These are phyloP conservation scores for Montifringilla adamsi DNA, from an alignment of 2,113 vertebrate species.

Conservation along the genomic window DNA sequence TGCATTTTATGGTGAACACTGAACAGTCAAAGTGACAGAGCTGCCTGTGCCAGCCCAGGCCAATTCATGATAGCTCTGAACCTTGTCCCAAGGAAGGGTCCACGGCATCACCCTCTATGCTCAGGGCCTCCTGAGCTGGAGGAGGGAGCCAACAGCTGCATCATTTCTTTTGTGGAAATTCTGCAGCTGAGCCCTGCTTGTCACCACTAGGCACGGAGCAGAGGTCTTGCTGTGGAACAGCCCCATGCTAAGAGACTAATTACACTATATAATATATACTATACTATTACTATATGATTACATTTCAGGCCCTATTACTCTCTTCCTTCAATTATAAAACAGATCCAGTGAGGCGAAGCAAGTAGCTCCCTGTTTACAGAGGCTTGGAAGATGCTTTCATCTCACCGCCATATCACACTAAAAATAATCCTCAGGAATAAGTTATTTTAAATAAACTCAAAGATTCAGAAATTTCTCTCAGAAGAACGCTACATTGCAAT, in stretches of 20 bases:
- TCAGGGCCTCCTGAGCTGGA: not conserved
- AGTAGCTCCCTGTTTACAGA: not conserved
- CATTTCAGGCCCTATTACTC: not conserved
- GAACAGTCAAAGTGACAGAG: not conserved
- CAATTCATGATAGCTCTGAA: not conserved
- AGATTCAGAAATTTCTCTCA: not conserved
- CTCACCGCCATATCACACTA: not conserved
- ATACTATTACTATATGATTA: not conserved
- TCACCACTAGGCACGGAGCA: not conserved
- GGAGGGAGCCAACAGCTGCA: not conserved
- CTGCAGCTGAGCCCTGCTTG: not conserved
- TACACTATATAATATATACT: no score
- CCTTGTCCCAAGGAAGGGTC: not conserved
- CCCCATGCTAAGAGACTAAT: not conserved
- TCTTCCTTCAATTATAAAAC: slow-evolving; percentile 5
- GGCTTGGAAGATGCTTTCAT: not conserved
- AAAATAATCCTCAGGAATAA: not conserved
- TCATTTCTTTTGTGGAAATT: not conserved
- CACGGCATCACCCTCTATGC: not conserved
- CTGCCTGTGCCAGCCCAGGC: not conserved
- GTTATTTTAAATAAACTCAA: not conserved
- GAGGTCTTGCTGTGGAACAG: not conserved
- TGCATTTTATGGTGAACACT: not conserved
- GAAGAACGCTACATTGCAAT: not conserved
- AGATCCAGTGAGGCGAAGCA: not conserved